Evolutionary conservation across 2,113 vertebrate species (phyloP).

Genomic region (Trichechus manatus): DNA sequence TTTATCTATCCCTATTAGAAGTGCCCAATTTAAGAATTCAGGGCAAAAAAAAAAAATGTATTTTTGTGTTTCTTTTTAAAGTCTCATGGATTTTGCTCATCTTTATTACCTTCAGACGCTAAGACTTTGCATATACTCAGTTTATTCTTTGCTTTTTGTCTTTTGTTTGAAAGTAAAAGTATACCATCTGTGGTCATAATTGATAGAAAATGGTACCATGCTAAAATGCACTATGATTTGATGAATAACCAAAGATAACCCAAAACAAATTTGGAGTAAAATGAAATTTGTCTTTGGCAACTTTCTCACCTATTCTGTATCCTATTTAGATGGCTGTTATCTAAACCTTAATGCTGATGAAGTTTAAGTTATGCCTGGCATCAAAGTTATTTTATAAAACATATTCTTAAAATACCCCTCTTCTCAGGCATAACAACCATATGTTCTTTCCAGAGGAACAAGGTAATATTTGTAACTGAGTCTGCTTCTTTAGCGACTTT

Average conservation of each 20-base stretch:
- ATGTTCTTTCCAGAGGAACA: background rate
- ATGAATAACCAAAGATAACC: background rate
- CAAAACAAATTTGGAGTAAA: constrained; percentile 45
- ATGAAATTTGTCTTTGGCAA: background rate
- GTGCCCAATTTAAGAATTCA: constrained; percentile 35
- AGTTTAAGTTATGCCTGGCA: background rate
- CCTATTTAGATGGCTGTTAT: background rate
- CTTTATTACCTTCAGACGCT: constrained; percentile 15
- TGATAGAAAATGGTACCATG: background rate
- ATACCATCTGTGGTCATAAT: background rate
- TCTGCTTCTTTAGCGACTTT: background rate
- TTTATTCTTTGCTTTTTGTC: constrained; percentile 49
- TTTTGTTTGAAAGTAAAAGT: constrained; percentile 33
- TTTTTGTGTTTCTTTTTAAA: constrained; percentile 49
- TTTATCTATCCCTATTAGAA: constrained; percentile 37
- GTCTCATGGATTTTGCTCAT: constrained; percentile 20
- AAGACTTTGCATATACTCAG: constrained; percentile 16
- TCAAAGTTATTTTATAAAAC: constrained; percentile 29
- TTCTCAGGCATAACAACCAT: background rate
- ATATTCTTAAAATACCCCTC: background rate
- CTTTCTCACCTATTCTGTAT: background rate
- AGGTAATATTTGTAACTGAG: background rate
- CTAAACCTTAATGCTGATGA: background rate
- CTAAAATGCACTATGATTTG: background rate
- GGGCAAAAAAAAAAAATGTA: background rate